Evolutionary conservation across 2,888 invertebrate genomes (phyloP).

Genomic region (Cosmia pyralina): DNA sequence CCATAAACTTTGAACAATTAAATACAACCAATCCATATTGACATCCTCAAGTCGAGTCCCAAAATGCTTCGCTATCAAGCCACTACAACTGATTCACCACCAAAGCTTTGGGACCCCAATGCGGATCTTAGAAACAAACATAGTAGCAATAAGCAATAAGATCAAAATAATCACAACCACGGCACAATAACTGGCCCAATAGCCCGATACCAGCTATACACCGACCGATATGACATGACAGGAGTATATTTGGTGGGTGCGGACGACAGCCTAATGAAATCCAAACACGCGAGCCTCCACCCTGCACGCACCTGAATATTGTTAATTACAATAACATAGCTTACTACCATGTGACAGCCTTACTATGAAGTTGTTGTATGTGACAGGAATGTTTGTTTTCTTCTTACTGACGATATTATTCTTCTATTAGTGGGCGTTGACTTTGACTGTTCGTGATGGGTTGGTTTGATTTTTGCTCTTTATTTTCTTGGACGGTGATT

Average conservation of each 20-base stretch:
- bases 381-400: conserved; percentile 42
- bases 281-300: conserved; percentile 85
- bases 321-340: conserved; percentile 74
- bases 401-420: conserved; percentile 20
- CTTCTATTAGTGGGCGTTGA: conserved; percentile 15
- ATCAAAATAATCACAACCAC: conserved; percentile 22
- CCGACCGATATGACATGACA: conserved; percentile 71
- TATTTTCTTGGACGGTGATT: background rate
- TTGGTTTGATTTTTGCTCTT: background rate
- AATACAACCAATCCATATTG: too few species aligned
- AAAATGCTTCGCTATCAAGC: too few species aligned
- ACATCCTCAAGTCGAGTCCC: background rate
- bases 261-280: conserved; percentile 83
- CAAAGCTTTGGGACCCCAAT: too few species aligned
- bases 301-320: conserved; percentile 72
- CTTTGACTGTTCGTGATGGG: background rate
- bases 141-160: conserved; percentile 9
- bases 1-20: background rate
- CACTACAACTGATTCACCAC: background rate
- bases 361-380: conserved; percentile 51
- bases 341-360: conserved; percentile 56
- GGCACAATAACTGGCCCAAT: conserved; percentile 37
- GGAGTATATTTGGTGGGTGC: conserved; percentile 76
- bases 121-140: background rate
- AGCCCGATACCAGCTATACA: conserved; percentile 65